These are phyloP conservation scores for Henicopernis longicauda DNA, from an alignment of 2,113 vertebrate species.

Conservation along the genomic window DNA sequence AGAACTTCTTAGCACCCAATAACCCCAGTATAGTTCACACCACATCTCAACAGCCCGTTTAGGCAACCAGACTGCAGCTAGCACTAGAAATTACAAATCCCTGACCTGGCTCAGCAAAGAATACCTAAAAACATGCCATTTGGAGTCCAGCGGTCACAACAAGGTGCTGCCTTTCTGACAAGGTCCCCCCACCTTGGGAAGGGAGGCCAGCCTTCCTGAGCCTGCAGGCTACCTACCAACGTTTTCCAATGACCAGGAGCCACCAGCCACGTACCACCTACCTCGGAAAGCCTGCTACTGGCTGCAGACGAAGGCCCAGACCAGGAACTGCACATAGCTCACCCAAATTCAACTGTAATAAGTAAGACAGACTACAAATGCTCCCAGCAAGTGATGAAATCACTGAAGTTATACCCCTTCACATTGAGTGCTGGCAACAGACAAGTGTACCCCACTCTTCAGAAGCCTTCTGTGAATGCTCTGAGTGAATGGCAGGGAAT, in stretches of 20 bases:
- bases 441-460: too few relatives aligned
- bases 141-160: not conserved
- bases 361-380: not conserved
- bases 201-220: not conserved
- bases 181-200: not conserved
- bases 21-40: not conserved
- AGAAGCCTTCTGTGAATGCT: too few relatives aligned
- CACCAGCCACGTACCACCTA: not conserved
- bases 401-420: not conserved
- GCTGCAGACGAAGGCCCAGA: not conserved
- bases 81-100: not conserved
- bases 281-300: not conserved
- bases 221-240: not conserved
- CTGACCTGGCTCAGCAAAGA: not conserved
- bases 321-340: not conserved
- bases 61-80: not conserved
- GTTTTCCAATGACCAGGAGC: not conserved
- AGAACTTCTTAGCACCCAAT: not conserved
- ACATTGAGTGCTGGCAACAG: not conserved
- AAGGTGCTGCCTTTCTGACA: not conserved
- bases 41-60: not conserved
- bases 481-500: not conserved
- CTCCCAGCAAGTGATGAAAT: not conserved
- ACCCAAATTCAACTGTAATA: not conserved
- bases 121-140: fast-evolving